Percentiles rank a stretch among this genome's conserved stretches.
Conservation (phyloP, 2,888 invertebrate genomes). For the Electrophaes corylata region DNA sequence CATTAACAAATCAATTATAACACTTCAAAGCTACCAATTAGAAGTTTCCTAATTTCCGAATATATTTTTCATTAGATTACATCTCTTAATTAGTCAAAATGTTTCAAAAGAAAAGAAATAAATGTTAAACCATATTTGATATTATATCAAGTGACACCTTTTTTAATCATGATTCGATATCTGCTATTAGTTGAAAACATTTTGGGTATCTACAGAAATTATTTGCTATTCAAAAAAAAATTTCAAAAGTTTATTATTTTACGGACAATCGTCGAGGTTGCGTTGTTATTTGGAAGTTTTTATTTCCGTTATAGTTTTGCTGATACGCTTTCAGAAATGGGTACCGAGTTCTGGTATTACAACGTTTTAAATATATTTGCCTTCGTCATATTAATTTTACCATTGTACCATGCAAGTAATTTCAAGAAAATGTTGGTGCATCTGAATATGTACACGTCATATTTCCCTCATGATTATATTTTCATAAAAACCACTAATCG, state of each 20-base stretch:
- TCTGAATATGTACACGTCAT: conserved; percentile 1
- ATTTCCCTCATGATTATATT: conserved; percentile 5
- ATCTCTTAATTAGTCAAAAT: not conserved
- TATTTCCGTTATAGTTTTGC: not conserved
- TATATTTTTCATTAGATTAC: not conserved
- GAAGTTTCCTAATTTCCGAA: not conserved
- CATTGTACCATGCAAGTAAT: conserved; percentile 10
- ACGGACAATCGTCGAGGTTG: conserved; percentile 11
- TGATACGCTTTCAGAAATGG: not conserved
- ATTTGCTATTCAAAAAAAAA: conserved; percentile 18
- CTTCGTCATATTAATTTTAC: not conserved
- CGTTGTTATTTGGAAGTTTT: not conserved
- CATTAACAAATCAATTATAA: conserved; percentile 4
- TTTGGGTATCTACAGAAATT: conserved; percentile 28
- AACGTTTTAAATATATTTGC: conserved; percentile 5
- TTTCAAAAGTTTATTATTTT: conserved; percentile 9
- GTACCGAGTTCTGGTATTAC: not conserved
- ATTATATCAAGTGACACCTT: not conserved
- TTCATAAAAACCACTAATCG: not conserved
- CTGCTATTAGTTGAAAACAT: conserved; percentile 23
- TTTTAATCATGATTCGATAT: conserved; percentile 3
- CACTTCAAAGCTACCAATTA: not conserved
- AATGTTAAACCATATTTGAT: not conserved
- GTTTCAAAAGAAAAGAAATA: not conserved
- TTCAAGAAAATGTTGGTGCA: conserved; percentile 14